Percentiles rank a stretch among this genome's conserved stretches.
Conservation (phyloP, 2,113 vertebrate species). For the Ranitomeya imitator region DNA sequence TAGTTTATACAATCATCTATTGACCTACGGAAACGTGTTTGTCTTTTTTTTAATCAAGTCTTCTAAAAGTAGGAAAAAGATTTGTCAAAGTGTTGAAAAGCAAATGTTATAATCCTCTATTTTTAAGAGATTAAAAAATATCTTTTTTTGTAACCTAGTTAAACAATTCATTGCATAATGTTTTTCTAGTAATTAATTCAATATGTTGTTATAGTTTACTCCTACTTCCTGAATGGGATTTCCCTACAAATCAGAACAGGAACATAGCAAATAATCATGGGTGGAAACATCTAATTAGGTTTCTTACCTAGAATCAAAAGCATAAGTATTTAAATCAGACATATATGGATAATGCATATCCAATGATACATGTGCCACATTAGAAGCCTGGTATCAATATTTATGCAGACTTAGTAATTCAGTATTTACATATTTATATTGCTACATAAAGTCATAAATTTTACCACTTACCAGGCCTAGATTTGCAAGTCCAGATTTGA, state of each 20-base stretch:
- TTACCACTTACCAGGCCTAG: not conserved
- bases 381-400: not conserved
- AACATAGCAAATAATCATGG: not conserved
- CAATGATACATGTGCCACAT: not conserved
- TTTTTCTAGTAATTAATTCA: constrained; percentile 15
- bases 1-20: too few relatives aligned
- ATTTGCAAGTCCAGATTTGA: not conserved
- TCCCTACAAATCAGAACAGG: not conserved
- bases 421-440: too few relatives aligned
- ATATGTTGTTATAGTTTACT: not conserved
- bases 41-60: too few relatives aligned
- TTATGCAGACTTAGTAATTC: not conserved
- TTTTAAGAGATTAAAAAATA: too few relatives aligned
- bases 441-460: too few relatives aligned
- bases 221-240: constrained; percentile 26
- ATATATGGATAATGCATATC: not conserved
- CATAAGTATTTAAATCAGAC: not conserved
- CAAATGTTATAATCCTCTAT: not conserved
- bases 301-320: not conserved
- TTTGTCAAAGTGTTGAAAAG: too few relatives aligned
- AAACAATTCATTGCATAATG: constrained; percentile 23
- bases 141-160: not conserved
- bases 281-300: not conserved
- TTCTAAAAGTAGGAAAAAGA: too few relatives aligned
- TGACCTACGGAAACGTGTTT: too few relatives aligned